phyloP scores from a whole-genome alignment of 2,888 invertebrate species.

The Trachelus troglodyta region DNA sequence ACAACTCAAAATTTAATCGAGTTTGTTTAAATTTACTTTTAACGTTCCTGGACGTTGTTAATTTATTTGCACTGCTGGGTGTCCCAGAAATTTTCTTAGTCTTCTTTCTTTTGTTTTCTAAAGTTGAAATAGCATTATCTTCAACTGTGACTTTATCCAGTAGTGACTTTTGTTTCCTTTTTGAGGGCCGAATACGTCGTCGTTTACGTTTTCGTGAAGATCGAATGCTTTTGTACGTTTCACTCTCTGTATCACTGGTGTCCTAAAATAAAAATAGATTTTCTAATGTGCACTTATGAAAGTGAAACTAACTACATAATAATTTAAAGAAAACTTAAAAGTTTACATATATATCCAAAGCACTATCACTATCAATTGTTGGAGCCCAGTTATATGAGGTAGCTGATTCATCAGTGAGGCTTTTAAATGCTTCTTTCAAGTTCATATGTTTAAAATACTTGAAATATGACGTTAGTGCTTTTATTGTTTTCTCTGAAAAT shows the following conservation, averaged over 20 bases:
- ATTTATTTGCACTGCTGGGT: neutral
- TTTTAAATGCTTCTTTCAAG: slow-evolving; percentile 30
- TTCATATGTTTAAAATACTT: slow-evolving; percentile 32
- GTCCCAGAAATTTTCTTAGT: neutral
- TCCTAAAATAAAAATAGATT: neutral
- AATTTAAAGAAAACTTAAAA: neutral
- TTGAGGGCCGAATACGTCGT: neutral
- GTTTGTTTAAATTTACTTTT: neutral
- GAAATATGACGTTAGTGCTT: slow-evolving; percentile 23
- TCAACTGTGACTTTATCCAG: neutral
- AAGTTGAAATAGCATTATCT: neutral
- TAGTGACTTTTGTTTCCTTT: neutral
- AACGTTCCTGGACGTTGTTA: neutral
- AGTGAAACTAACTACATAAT: neutral
- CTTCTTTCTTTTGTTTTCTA: neutral
- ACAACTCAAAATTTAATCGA: neutral
- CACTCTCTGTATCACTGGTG: neutral
- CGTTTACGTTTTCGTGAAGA: neutral
- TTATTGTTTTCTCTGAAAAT: slow-evolving; percentile 5
- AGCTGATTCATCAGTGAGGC: slow-evolving; percentile 14
- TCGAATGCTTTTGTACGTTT: neutral
- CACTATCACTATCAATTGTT: slow-evolving; percentile 17
- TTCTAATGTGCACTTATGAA: neutral
- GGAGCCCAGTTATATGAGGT: slow-evolving; percentile 33
- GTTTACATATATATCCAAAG: slow-evolving; percentile 1